A percentile compares a stretch with the other conserved stretches of the same genome.
Conservation (phyloP, 2,113 vertebrate species). For the Psephotus haematonotus region DNA sequence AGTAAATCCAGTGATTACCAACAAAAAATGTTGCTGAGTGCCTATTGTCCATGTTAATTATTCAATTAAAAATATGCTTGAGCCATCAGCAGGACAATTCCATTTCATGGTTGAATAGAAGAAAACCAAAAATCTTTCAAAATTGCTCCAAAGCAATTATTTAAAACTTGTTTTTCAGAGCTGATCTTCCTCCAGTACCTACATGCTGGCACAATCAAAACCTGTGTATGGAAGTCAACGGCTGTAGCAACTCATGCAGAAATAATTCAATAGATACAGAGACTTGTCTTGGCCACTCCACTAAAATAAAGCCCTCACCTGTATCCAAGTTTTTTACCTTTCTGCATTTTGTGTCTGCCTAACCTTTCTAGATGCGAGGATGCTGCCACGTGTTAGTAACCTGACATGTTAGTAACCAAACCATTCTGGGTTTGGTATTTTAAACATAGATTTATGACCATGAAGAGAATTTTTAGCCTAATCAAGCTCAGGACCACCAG, state of each 20-base stretch:
- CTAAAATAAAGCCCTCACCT: neutral
- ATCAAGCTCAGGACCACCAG: neutral
- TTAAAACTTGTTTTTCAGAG: conserved; percentile 7
- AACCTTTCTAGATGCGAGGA: neutral
- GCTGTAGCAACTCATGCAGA: neutral
- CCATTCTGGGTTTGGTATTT: neutral
- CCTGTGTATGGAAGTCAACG: neutral
- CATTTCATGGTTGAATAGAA: conserved; percentile 15
- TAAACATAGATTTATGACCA: neutral
- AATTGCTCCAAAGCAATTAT: conserved; percentile 43
- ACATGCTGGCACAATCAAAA: neutral
- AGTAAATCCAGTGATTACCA: conserved; percentile 46
- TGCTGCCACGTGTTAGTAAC: neutral
- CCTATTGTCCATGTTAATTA: conserved; percentile 44
- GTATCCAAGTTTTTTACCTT: neutral
- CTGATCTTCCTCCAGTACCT: neutral
- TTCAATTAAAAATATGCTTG: conserved; percentile 54
- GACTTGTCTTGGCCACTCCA: neutral
- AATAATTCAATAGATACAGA: neutral
- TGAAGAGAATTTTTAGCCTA: neutral
- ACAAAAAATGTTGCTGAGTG: conserved; percentile 2
- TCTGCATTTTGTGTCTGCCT: neutral
- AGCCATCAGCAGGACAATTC: conserved; percentile 50
- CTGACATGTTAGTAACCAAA: no score
- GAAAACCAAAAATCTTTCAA: conserved; percentile 1